Evolutionary conservation across 2,888 invertebrate species (phyloP).

Genomic region (Gasteruption jaculator): DNA sequence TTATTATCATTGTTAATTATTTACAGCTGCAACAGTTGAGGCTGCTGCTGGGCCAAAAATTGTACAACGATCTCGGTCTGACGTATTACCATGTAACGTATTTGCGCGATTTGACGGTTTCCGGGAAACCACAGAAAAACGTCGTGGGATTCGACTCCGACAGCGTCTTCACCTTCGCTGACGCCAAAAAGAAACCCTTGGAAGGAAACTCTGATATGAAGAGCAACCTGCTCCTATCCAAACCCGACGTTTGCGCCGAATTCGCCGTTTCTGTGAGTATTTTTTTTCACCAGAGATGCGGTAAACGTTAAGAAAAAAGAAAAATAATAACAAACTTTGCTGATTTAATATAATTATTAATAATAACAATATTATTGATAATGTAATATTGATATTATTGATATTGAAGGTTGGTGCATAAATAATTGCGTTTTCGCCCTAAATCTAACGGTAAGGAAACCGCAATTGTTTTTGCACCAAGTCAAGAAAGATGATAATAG

Average conservation of each 20-base stretch:
- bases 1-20: constrained; percentile 23
- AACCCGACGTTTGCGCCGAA: constrained; percentile 63
- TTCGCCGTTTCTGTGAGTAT: constrained; percentile 61
- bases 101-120: constrained; percentile 55
- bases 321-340: not conserved
- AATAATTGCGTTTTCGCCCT: too few relatives aligned
- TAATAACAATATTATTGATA: constrained; percentile 3
- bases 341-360: not conserved
- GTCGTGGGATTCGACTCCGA: constrained; percentile 61
- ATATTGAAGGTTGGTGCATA: too few relatives aligned
- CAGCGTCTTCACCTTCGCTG: constrained; percentile 62
- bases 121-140: constrained; percentile 57
- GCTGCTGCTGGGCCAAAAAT: constrained; percentile 38
- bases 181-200: constrained; percentile 61
- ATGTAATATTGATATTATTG: not conserved
- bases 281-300: not conserved
- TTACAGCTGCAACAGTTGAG: constrained; percentile 45
- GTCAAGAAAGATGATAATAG: too few relatives aligned
- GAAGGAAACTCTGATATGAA: constrained; percentile 56
- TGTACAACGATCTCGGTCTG: constrained; percentile 59
- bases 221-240: constrained; percentile 54
- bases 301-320: not conserved
- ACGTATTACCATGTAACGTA: constrained; percentile 62
- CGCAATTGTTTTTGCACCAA: not conserved
- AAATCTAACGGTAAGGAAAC: too few relatives aligned